phyloP scores from a whole-genome alignment of 2,797 vertebrate genomes.

The Scleropages formosus region DNA sequence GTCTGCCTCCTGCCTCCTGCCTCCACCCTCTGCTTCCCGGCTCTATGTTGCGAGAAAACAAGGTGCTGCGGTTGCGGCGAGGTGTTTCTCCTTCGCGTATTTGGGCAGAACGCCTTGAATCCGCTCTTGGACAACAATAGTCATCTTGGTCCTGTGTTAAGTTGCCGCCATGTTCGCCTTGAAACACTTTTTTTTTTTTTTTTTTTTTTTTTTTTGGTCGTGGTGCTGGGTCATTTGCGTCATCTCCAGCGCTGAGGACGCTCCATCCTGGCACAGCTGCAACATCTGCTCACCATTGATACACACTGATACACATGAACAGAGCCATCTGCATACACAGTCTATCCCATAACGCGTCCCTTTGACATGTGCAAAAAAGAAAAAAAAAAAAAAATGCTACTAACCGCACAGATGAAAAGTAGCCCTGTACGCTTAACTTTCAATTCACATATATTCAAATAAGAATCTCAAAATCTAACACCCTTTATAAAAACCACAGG shows the following conservation, averaged over 20 bases:
- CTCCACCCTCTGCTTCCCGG: slow-evolving; percentile 60
- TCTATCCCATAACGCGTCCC: background rate
- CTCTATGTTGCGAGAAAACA: slow-evolving; percentile 59
- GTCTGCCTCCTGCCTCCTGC: slow-evolving; percentile 61
- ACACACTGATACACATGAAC: slow-evolving; percentile 31
- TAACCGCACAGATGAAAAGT: slow-evolving; percentile 26
- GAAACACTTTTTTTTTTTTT: slow-evolving; percentile 80
- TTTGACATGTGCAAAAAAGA: slow-evolving; percentile 26
- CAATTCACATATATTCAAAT: slow-evolving; percentile 2
- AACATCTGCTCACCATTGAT: slow-evolving; percentile 36
- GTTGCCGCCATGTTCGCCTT: slow-evolving; percentile 95
- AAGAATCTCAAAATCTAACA: background rate
- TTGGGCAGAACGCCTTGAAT: slow-evolving; percentile 76
- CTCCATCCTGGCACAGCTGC: slow-evolving; percentile 73
- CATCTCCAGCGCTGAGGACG: slow-evolving; percentile 72
- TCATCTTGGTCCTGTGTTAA: slow-evolving; percentile 88
- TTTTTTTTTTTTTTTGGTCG: no score
- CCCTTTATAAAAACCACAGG: background rate
- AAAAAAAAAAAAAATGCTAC: slow-evolving; percentile 30
- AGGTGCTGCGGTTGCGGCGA: slow-evolving; percentile 64
- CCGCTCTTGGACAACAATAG: slow-evolving; percentile 73
- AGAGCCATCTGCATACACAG: slow-evolving; percentile 9
- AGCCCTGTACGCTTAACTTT: slow-evolving; percentile 4
- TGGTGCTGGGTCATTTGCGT: slow-evolving; percentile 75
- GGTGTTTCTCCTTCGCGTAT: slow-evolving; percentile 70